Evolutionary conservation across 2,888 invertebrate species (phyloP).

Genomic region (Raillietiella orientalis): DNA sequence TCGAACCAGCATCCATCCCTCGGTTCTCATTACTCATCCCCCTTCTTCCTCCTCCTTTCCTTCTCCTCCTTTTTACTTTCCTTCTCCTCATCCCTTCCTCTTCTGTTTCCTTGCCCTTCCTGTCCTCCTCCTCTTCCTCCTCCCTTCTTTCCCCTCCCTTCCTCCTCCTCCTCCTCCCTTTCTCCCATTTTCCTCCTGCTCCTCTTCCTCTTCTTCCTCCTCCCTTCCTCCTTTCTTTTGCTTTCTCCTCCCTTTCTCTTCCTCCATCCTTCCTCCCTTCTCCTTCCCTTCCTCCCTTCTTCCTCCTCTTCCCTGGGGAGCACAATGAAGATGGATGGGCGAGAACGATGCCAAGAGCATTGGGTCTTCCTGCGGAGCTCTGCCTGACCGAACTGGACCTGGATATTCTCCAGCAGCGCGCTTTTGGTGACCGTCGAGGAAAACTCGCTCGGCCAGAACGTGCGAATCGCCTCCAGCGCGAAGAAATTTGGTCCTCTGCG

Average conservation of each 20-base stretch:
- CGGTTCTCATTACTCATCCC: no score
- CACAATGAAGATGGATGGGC: no score
- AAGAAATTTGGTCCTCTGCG: no score
- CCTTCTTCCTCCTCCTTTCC: not conserved
- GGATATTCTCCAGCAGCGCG: no score
- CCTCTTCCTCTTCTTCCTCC: not conserved
- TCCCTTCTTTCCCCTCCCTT: not conserved
- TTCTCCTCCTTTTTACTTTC: not conserved
- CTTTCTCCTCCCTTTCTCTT: conserved; percentile 1
- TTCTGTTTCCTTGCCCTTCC: not conserved
- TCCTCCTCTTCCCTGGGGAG: no score
- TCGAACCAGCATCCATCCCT: no score
- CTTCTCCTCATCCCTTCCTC: not conserved
- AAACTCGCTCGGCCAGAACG: no score
- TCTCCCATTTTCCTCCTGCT: conserved; percentile 1
- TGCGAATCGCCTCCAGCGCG: no score
- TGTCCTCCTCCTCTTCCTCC: not conserved
- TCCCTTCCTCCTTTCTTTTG: conserved; percentile 1
- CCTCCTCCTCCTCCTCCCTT: conserved; percentile 1
- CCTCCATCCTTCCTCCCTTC: conserved; percentile 1
- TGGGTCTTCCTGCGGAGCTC: no score
- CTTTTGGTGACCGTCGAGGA: no score
- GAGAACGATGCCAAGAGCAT: no score
- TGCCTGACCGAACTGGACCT: no score
- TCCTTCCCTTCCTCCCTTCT: conserved; percentile 1